Base-by-base conservation (phyloP, 2,797 vertebrate genomes). In the Danio kyathit region DNA sequence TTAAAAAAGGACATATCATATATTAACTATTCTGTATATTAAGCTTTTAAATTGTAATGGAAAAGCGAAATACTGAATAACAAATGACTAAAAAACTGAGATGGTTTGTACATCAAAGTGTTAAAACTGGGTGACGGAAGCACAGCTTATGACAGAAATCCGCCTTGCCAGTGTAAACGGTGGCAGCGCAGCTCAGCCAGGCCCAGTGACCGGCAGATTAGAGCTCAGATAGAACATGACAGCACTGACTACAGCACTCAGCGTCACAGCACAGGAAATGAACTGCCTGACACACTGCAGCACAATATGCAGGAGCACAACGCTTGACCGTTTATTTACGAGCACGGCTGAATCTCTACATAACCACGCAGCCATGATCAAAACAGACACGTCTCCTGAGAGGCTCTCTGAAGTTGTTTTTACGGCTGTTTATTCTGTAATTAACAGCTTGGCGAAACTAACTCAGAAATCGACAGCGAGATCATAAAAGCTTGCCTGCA, bases 241-340 rank as follows among this genome's bases (percentile, higher is more conserved):
- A 82, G 76, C 69, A 43, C 60, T 82, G 82, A 82, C 82, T 82
- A 51, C 17, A 86, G 61, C 67, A 71, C 74, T 83, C 74, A 66
- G 46, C 66, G 54, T 86, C 66, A 83, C 46, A 5, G 52, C 59
- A 46, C 70, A 67, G 76, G 41, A 80, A 83, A 83, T 64, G 21
- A 51, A 70, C 44, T 81, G 74, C 63, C 78, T 19, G 63, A 51
- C 43, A 57, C 38, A 80, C 38, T 69, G 59, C 52, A 71, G 59
- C 14, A 65, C 80, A 79, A 82, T 59, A 74, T 41, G 44, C 48
- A 80, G 60, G 69, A 72, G 67, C 6, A 6, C 61, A 72, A 80
- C 52, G 46, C 61, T 48, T 73, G 79, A 80, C 79, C 79, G 1
- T 70, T 77, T 74, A 64, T 71, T 66, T 67, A 59, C 51, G 21